Percentiles rank a stretch among this genome's conserved stretches.
Evolutionary conservation across 2,888 invertebrate genomes (phyloP).

Genomic region (Stenodera caucasica): DNA sequence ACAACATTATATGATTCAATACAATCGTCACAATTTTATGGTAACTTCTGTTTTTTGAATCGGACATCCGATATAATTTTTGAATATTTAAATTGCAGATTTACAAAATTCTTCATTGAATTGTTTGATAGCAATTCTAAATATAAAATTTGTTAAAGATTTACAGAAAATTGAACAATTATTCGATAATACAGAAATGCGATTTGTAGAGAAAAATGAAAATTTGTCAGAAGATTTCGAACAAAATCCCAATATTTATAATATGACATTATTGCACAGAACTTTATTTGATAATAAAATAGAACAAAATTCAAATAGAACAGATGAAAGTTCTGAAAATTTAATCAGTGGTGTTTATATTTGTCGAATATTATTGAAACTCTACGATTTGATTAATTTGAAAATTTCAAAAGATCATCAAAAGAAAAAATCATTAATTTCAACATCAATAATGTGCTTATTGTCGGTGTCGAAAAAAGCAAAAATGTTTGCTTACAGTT

Average conservation of each 20-base stretch:
- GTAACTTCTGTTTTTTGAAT: slow-evolving; percentile 21
- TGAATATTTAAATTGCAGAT: slow-evolving; percentile 32
- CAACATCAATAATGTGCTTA: slow-evolving; percentile 55
- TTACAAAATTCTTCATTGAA: slow-evolving; percentile 44
- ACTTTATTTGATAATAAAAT: slow-evolving; percentile 36
- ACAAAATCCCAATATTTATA: not conserved
- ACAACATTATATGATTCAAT: slow-evolving; percentile 51
- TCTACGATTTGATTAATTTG: slow-evolving; percentile 55
- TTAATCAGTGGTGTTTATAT: slow-evolving; percentile 54
- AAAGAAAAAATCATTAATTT: slow-evolving; percentile 53
- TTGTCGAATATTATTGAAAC: slow-evolving; percentile 55
- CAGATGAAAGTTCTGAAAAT: slow-evolving; percentile 32
- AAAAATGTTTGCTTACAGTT: slow-evolving; percentile 54
- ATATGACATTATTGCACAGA: not conserved
- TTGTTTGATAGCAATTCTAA: slow-evolving; percentile 39
- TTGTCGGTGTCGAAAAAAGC: slow-evolving; percentile 57
- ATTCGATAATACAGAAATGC: not conserved
- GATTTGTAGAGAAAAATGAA: not conserved
- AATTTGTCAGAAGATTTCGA: not conserved
- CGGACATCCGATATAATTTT: too few species aligned
- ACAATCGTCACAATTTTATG: slow-evolving; percentile 41
- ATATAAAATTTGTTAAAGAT: slow-evolving; percentile 33
- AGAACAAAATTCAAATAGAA: slow-evolving; percentile 44
- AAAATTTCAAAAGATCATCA: slow-evolving; percentile 43
- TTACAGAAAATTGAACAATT: slow-evolving; percentile 16